phyloP scores from a whole-genome alignment of 1,140 invertebrate species.

The Psix sp. region DNA sequence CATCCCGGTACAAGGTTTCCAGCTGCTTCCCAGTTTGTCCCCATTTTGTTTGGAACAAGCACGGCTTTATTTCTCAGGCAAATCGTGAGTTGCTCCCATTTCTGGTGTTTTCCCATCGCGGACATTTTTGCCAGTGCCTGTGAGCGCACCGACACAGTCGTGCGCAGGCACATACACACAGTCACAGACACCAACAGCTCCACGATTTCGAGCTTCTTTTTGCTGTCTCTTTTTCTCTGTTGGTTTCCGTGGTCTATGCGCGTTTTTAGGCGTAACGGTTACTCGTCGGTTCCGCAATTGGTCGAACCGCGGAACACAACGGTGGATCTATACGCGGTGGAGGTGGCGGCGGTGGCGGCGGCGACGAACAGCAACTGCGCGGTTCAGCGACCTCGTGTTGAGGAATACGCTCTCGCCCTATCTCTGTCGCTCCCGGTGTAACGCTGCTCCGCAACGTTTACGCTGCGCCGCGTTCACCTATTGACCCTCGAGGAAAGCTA shows the following conservation, averaged over 20 bases:
- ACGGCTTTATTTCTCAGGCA: constrained; percentile 15
- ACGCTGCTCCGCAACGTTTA: constrained; percentile 50
- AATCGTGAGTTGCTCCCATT: constrained; percentile 26
- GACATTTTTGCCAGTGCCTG: constrained; percentile 24
- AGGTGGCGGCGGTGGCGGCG: constrained; percentile 45
- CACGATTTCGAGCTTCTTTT: constrained; percentile 1
- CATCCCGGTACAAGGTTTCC: neutral
- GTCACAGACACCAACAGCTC: neutral
- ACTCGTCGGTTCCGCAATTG: constrained; percentile 65
- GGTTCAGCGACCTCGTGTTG: constrained; percentile 70
- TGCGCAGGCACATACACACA: neutral
- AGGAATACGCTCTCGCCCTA: constrained; percentile 58
- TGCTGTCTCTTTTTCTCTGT: constrained; percentile 1
- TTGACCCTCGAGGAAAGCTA: constrained; percentile 52
- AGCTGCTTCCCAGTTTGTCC: neutral
- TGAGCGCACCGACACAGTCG: too few relatives aligned
- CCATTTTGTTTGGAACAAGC: constrained; percentile 6
- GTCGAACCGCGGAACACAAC: constrained; percentile 63
- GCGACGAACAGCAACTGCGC: constrained; percentile 62
- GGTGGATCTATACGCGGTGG: constrained; percentile 63
- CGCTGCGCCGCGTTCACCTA: constrained; percentile 55
- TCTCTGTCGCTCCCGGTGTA: constrained; percentile 49
- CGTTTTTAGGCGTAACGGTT: constrained; percentile 67
- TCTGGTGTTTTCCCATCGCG: constrained; percentile 19
- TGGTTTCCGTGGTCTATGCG: constrained; percentile 30